Conservation (phyloP, 2,888 invertebrate genomes). For the Ramazzottius varieornatus region DNA sequence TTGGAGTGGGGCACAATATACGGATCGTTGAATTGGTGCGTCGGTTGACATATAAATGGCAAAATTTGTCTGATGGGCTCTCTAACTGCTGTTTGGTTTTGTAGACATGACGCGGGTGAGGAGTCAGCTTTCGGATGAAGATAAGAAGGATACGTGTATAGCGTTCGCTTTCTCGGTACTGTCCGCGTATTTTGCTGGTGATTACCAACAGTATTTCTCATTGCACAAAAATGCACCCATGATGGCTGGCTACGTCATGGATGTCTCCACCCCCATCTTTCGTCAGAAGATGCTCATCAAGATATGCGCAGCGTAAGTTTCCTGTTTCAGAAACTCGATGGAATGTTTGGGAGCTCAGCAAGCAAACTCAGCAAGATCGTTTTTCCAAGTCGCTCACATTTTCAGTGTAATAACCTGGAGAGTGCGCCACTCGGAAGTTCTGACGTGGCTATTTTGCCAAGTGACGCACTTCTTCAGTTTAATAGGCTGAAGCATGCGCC, state of each 20-base stretch:
- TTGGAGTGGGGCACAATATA: too few relatives aligned
- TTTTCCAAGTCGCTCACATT: too few relatives aligned
- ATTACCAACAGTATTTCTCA: conserved; percentile 71
- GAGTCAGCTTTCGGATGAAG: conserved; percentile 45
- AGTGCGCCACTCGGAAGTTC: too few relatives aligned
- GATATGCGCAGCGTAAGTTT: conserved; percentile 87
- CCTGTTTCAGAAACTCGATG: too few relatives aligned
- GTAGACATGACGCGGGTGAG: conserved; percentile 74
- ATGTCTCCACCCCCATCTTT: conserved; percentile 52
- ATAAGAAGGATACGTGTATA: conserved; percentile 53
- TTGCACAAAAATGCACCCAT: conserved; percentile 63
- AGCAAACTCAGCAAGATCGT: too few relatives aligned
- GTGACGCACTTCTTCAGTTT: too few relatives aligned
- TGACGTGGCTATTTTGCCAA: too few relatives aligned
- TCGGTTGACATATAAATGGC: too few relatives aligned
- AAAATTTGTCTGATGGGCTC: not conserved
- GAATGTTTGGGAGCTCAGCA: too few relatives aligned
- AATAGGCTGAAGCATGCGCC: too few relatives aligned
- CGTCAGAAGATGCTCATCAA: conserved; percentile 65
- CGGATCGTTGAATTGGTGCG: too few relatives aligned
- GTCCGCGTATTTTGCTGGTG: conserved; percentile 72
- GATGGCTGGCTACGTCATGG: conserved; percentile 87
- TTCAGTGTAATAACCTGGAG: too few relatives aligned
- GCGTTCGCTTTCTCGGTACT: conserved; percentile 60
- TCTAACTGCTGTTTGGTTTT: conserved; percentile 17